These are phyloP conservation scores for Cordilura impudica DNA, from an alignment of 2,888 invertebrate species.

Conservation along the genomic window DNA sequence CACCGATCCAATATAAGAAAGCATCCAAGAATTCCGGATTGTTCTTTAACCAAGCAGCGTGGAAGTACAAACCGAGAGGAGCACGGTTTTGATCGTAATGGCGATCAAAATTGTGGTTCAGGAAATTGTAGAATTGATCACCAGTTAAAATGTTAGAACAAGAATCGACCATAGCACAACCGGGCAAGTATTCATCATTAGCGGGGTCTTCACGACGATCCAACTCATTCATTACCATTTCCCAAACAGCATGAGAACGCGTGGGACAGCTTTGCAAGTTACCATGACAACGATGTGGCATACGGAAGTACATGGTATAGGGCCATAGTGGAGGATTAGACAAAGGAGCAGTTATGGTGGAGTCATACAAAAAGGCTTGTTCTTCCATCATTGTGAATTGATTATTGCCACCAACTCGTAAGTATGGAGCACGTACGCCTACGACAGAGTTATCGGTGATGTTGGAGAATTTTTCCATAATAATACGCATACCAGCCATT, in stretches of 20 bases:
- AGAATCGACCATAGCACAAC: constrained; percentile 96
- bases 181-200: constrained; percentile 92
- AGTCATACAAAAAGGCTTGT: constrained; percentile 96
- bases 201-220: constrained; percentile 94
- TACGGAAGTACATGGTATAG: constrained; percentile 98
- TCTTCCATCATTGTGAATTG: constrained; percentile 99
- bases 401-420: constrained; percentile 95
- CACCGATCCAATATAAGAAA: constrained; percentile 95
- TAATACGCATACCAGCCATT: constrained; percentile 95
- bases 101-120: constrained; percentile 94
- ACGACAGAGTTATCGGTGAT: constrained; percentile 94
- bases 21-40: constrained; percentile 95
- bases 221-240: constrained; percentile 96
- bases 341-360: constrained; percentile 94
- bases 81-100: constrained; percentile 94
- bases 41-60: constrained; percentile 95
- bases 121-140: constrained; percentile 95
- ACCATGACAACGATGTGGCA: constrained; percentile 96
- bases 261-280: constrained; percentile 94
- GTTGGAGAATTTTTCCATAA: constrained; percentile 93
- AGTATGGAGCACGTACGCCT: constrained; percentile 92
- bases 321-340: constrained; percentile 97
- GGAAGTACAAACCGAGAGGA: constrained; percentile 93
- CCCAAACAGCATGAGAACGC: constrained; percentile 95
- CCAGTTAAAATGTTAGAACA: constrained; percentile 95